A percentile compares a stretch with the other conserved stretches of the same genome.
Conservation (phyloP, 2,113 vertebrate genomes). For the Cricetomys ansorgei region DNA sequence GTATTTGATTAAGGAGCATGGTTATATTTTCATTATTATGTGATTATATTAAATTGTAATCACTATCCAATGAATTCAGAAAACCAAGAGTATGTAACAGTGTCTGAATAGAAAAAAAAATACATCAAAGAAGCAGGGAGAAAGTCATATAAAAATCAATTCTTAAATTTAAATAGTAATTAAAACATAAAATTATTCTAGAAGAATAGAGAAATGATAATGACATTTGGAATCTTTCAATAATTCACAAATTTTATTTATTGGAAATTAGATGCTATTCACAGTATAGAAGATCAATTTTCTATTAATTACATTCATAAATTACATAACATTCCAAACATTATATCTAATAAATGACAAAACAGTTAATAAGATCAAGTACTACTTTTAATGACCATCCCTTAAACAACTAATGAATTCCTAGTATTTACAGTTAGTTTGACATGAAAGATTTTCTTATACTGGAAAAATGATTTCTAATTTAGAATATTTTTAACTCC, state of each 20-base stretch:
- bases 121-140: neutral
- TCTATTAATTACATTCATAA: neutral
- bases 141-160: neutral
- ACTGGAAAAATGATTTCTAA: neutral
- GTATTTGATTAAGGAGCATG: neutral
- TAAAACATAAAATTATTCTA: neutral
- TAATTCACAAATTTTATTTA: neutral
- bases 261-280: neutral
- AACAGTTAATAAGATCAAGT: neutral
- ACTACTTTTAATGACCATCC: neutral
- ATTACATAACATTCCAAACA: neutral
- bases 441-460: neutral
- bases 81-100: neutral
- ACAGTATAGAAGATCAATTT: neutral
- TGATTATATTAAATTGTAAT: neutral
- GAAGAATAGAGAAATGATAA: neutral
- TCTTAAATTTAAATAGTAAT: neutral
- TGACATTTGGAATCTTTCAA: neutral
- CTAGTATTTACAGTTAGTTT: neutral
- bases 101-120: too few species aligned
- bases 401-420: neutral
- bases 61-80: neutral
- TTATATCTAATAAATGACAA: neutral
- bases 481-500: neutral
- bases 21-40: neutral